Conservation (phyloP, 1,140 invertebrate genomes). For the Psix sp. region DNA sequence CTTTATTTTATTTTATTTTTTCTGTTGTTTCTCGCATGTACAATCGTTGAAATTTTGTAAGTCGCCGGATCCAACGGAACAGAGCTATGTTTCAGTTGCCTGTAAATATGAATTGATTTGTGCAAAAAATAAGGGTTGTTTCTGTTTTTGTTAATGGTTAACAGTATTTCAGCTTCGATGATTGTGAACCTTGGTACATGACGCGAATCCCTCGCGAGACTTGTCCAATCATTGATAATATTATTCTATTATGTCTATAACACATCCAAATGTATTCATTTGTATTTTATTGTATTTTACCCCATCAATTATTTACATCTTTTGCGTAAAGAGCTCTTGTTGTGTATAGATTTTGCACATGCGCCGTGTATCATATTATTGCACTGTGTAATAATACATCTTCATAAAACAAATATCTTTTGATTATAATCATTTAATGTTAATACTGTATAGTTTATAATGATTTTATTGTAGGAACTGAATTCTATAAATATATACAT, state of each 20-base stretch:
- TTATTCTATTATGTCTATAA: conserved; percentile 20
- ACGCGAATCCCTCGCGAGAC: not conserved
- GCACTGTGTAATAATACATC: conserved; percentile 62
- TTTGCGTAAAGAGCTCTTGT: conserved; percentile 57
- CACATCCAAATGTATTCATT: conserved; percentile 12
- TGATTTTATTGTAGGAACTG: conserved; percentile 64
- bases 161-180: conserved; percentile 28
- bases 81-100: too few species aligned
- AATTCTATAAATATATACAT: conserved; percentile 64
- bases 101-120: too few species aligned
- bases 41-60: conserved; percentile 4
- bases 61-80: too few species aligned
- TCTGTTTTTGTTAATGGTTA: not conserved
- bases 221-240: conserved; percentile 4
- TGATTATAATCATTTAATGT: conserved; percentile 69
- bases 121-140: too few species aligned
- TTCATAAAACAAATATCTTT: conserved; percentile 63
- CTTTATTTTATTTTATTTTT: conserved; percentile 13
- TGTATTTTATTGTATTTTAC: conserved; percentile 40
- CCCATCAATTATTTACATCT: conserved; percentile 42
- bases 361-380: conserved; percentile 59
- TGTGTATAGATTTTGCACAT: conserved; percentile 71
- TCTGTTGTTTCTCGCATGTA: not conserved
- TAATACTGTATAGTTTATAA: conserved; percentile 74
- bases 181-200: not conserved